These are phyloP conservation scores for Choristoneura rosaceana DNA, from an alignment of 2,888 invertebrate species.

Conservation along the genomic window DNA sequence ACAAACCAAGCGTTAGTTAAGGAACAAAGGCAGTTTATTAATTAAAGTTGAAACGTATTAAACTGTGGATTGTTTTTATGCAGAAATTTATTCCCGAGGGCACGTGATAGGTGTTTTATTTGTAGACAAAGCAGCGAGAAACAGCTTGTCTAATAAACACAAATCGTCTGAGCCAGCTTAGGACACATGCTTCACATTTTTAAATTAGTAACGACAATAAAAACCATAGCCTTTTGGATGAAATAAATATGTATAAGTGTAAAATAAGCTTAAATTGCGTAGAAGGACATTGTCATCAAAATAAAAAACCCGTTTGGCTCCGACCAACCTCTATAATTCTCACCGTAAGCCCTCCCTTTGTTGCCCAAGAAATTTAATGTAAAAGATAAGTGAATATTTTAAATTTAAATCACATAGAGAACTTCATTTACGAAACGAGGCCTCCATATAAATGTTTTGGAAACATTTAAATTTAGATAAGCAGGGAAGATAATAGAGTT, in stretches of 20 bases:
- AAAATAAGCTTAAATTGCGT: not conserved
- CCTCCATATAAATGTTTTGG: slow-evolving; percentile 1
- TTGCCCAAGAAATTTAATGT: slow-evolving; percentile 14
- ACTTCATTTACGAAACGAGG: slow-evolving; percentile 10
- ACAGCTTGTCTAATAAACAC: no score
- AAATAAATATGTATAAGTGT: no score
- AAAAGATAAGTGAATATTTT: slow-evolving; percentile 17
- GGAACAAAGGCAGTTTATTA: not conserved
- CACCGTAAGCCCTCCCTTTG: not conserved
- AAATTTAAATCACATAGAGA: slow-evolving; percentile 27
- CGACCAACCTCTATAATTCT: not conserved
- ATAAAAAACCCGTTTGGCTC: not conserved
- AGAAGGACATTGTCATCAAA: not conserved
- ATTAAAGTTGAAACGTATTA: no score
- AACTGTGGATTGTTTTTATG: no score
- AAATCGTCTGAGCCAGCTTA: no score
- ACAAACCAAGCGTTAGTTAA: not conserved
- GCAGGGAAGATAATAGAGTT: not conserved
- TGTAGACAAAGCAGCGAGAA: no score
- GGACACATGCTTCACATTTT: no score
- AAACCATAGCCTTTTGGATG: no score
- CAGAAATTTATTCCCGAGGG: no score
- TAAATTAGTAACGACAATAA: no score
- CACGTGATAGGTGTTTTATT: no score
- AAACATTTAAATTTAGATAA: slow-evolving; percentile 11